Percentiles rank a stretch among this genome's conserved stretches.
These are phyloP conservation scores for Aspidoscelis tigris DNA, from an alignment of 2,113 vertebrate species.

Conservation along the genomic window DNA sequence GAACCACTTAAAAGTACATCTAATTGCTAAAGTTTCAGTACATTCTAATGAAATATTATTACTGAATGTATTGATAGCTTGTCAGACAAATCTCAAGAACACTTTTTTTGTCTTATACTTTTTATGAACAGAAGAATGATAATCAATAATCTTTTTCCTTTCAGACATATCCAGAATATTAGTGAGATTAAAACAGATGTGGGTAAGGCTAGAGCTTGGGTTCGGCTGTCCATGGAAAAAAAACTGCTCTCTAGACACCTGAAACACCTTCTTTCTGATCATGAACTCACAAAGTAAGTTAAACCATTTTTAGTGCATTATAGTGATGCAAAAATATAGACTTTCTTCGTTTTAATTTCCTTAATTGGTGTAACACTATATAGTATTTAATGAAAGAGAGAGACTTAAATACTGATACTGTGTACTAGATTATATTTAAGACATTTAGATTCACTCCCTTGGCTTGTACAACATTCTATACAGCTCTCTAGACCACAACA, in stretches of 20 bases:
- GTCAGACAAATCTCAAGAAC: no score
- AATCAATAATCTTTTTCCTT: not conserved
- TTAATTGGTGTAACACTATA: not conserved
- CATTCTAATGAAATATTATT: no score
- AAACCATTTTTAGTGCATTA: not conserved
- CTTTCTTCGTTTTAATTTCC: not conserved
- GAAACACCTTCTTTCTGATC: conserved; percentile 95
- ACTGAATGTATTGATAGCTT: no score
- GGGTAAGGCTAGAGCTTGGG: conserved; percentile 97
- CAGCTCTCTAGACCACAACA: not conserved
- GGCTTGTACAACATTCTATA: not conserved
- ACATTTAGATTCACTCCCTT: not conserved
- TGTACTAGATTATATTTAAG: not conserved
- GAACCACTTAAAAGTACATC: no score
- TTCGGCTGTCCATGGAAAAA: conserved; percentile 98
- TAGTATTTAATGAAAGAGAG: not conserved
- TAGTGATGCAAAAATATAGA: no score
- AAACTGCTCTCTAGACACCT: conserved; percentile 96
- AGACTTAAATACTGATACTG: not conserved
- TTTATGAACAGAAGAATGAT: conserved; percentile 14
- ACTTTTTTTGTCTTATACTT: no score
- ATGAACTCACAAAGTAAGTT: conserved; percentile 95
- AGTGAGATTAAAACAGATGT: conserved; percentile 98
- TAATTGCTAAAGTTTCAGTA: no score
- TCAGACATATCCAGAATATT: conserved; percentile 97